Evolutionary conservation across 1,140 invertebrate genomes (phyloP).

Genomic region (Diabrotica undecimpunctata): DNA sequence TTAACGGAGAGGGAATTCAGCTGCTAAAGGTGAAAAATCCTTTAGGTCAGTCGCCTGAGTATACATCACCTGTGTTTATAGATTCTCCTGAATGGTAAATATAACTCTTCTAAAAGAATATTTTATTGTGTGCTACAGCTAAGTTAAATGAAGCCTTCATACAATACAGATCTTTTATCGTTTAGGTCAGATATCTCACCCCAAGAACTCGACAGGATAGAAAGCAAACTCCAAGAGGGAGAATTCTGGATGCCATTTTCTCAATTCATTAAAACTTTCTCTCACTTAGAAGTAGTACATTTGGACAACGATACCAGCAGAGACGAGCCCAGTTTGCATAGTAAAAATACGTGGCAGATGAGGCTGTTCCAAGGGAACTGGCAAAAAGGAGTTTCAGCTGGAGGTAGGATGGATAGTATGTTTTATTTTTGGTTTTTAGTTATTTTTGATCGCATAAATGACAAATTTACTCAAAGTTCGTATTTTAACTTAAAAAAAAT

Average conservation of each 20-base stretch:
- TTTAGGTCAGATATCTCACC: conserved; percentile 67
- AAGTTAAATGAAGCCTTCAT: no score
- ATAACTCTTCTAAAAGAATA: no score
- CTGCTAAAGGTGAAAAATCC: conserved; percentile 71
- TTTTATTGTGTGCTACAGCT: no score
- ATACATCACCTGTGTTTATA: conserved; percentile 68
- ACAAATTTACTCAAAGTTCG: no score
- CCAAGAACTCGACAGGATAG: conserved; percentile 69
- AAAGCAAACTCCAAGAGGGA: conserved; percentile 57
- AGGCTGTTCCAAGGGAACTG: conserved; percentile 81
- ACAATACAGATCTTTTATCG: conserved; percentile 38
- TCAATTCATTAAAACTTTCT: conserved; percentile 82
- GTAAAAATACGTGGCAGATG: conserved; percentile 81
- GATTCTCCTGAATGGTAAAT: conserved; percentile 54
- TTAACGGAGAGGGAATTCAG: conserved; percentile 69
- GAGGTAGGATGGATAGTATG: conserved; percentile 48
- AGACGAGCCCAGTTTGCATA: conserved; percentile 76
- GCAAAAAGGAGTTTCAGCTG: conserved; percentile 84
- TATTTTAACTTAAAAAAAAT: no score
- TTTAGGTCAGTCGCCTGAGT: conserved; percentile 64
- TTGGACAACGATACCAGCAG: conserved; percentile 80
- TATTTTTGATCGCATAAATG: no score
- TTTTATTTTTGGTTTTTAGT: no score
- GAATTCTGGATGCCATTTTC: conserved; percentile 86
- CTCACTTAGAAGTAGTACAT: conserved; percentile 81